A percentile compares a stretch with the other conserved stretches of the same genome.
Evolutionary conservation across 2,888 invertebrate genomes (phyloP).

Genomic region (Scaptomyza tumidula): DNA sequence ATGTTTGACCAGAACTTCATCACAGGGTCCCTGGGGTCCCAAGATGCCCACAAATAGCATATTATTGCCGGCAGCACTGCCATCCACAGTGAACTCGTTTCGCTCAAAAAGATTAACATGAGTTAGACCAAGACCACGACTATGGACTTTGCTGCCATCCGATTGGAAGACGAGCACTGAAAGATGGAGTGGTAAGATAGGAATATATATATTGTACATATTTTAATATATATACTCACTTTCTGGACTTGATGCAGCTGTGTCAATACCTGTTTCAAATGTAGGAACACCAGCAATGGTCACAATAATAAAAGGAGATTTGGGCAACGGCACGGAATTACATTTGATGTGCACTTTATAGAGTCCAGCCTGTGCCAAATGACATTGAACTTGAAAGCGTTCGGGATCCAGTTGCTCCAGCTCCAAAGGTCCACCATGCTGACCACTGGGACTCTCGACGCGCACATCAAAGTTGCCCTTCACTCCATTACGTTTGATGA

Average conservation of each 20-base stretch:
- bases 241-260: conserved; percentile 5
- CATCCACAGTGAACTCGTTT: conserved; percentile 83
- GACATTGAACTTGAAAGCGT: conserved; percentile 75
- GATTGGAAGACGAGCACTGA: conserved; percentile 77
- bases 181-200: background rate
- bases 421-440: conserved; percentile 62
- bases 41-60: conserved; percentile 97
- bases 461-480: conserved; percentile 83
- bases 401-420: conserved; percentile 80
- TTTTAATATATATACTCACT: conserved; percentile 14
- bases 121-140: conserved; percentile 79
- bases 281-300: conserved; percentile 68
- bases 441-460: conserved; percentile 81
- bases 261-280: conserved; percentile 1
- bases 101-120: conserved; percentile 77
- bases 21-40: conserved; percentile 98
- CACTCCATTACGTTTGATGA: conserved; percentile 82
- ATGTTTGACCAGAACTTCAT: conserved; percentile 97
- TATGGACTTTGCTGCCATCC: conserved; percentile 79
- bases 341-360: conserved; percentile 83
- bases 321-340: conserved; percentile 80
- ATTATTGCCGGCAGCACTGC: conserved; percentile 89
- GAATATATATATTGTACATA: background rate
- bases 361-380: conserved; percentile 76
- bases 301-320: conserved; percentile 82